A percentile compares a stretch with the other conserved stretches of the same genome.
phyloP scores from a whole-genome alignment of 1,140 invertebrate genomes.

The Teleogryllus occipitalis region DNA sequence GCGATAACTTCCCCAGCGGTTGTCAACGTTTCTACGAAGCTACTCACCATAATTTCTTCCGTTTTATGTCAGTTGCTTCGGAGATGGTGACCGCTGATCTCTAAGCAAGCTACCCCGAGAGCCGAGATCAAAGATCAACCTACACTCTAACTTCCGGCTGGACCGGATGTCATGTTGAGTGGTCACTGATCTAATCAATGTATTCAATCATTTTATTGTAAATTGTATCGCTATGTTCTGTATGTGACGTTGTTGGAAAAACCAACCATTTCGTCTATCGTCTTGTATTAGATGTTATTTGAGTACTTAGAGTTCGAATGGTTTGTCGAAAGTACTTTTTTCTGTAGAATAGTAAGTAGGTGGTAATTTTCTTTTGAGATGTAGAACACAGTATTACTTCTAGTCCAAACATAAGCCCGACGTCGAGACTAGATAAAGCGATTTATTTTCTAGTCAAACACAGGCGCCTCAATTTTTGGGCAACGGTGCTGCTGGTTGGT shows the following conservation, averaged over 20 bases:
- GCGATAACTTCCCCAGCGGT: no score
- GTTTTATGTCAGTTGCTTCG: no score
- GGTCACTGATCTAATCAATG: neutral
- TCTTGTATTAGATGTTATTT: neutral
- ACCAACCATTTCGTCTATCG: neutral
- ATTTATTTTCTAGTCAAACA: neutral
- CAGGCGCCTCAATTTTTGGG: neutral
- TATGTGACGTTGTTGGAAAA: neutral
- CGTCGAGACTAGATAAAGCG: neutral
- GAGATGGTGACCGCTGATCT: no score
- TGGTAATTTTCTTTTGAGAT: neutral
- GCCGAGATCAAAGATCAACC: neutral
- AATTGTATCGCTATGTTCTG: neutral
- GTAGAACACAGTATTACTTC: neutral
- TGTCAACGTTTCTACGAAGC: no score
- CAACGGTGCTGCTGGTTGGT: neutral
- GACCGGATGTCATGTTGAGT: neutral
- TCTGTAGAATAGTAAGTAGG: neutral
- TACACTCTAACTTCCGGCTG: neutral
- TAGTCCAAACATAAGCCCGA: neutral
- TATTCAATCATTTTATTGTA: neutral
- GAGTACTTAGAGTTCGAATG: neutral
- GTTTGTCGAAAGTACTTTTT: neutral
- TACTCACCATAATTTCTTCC: no score
- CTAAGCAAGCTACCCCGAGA: neutral